phyloP scores from a whole-genome alignment of 2,888 invertebrate species.

The Epicampocera succincta region DNA sequence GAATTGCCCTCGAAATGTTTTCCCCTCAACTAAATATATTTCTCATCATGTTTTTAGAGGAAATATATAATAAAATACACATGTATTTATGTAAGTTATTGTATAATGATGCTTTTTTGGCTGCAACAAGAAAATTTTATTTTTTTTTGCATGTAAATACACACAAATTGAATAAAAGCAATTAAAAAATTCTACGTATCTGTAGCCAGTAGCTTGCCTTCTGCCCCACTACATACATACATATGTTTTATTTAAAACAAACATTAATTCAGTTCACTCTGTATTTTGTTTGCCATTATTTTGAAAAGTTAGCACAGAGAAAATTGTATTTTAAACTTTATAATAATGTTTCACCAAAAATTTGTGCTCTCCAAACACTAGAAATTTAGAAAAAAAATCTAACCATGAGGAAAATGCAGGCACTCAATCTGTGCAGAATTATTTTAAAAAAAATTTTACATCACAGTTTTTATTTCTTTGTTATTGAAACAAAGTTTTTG shows the following conservation, averaged over 20 bases:
- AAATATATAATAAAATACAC: not conserved
- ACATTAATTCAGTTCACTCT: not conserved
- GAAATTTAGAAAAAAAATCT: not conserved
- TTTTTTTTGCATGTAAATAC: no score
- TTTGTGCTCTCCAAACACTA: not conserved
- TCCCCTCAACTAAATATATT: no score
- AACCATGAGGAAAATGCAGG: slow-evolving; percentile 20
- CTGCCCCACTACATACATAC: no score
- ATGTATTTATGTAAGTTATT: no score
- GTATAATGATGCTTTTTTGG: no score
- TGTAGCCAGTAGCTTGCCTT: no score
- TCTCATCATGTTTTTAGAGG: no score
- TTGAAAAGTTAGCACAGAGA: slow-evolving; percentile 8
- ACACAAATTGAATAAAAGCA: not conserved
- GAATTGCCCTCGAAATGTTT: no score
- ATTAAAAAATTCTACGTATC: not conserved
- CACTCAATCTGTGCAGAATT: slow-evolving; percentile 49
- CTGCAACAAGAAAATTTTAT: no score
- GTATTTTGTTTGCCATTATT: slow-evolving; percentile 15
- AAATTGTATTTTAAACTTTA: slow-evolving; percentile 31
- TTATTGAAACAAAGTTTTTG: slow-evolving; percentile 19
- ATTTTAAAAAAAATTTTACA: slow-evolving; percentile 47
- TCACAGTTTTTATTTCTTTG: slow-evolving; percentile 7
- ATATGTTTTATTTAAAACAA: no score
- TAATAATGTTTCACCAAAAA: slow-evolving; percentile 9